A percentile compares a stretch with the other conserved stretches of the same genome.
Conservation (phyloP, 2,113 vertebrate species). For the Acanthisitta chloris region DNA sequence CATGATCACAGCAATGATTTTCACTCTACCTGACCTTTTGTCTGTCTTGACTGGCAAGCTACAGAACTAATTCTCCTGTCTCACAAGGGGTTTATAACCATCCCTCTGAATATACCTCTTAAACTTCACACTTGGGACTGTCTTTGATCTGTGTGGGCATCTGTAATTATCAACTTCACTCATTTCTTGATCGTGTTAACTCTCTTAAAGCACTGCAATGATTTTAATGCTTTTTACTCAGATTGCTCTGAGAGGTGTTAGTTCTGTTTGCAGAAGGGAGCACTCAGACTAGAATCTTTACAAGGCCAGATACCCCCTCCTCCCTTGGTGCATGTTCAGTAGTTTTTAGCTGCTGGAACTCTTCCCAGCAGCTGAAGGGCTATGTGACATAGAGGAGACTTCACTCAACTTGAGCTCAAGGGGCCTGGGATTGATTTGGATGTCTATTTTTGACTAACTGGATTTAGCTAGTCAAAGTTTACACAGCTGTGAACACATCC, state of each 20-base stretch:
- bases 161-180: background rate
- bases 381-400: background rate
- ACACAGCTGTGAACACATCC: slow-evolving; percentile 24
- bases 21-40: background rate
- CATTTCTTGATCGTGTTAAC: background rate
- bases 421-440: slow-evolving; percentile 19
- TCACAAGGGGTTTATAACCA: background rate
- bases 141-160: background rate
- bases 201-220: background rate
- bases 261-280: background rate
- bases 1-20: background rate
- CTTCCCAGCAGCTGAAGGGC: slow-evolving; percentile 3
- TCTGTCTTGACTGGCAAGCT: background rate
- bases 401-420: background rate
- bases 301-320: background rate
- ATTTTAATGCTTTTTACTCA: background rate
- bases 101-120: background rate
- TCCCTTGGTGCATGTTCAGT: background rate
- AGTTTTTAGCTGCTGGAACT: slow-evolving; percentile 5
- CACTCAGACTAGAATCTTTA: background rate
- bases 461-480: slow-evolving; percentile 45
- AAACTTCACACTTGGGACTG: background rate
- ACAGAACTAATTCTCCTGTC: background rate
- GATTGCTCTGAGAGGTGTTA: background rate
- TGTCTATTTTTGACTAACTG: slow-evolving; percentile 25